phyloP scores from a whole-genome alignment of 2,888 invertebrate genomes.

The Tachystola acroxantha region DNA sequence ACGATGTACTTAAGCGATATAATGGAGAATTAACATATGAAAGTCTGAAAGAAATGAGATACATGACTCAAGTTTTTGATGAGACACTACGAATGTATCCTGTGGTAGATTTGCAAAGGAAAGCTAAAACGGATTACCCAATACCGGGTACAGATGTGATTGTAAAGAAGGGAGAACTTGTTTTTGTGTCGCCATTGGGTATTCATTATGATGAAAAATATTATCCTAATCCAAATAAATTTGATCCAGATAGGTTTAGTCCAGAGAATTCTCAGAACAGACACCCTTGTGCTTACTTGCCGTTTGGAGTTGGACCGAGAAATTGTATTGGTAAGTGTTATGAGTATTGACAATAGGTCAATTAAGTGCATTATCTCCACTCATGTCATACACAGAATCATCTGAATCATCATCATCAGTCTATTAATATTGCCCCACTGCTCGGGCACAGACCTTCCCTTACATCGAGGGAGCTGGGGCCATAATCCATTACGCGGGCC shows the following conservation, averaged over 20 bases:
- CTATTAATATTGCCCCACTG: too few relatives aligned
- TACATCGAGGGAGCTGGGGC: too few relatives aligned
- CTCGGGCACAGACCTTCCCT: too few relatives aligned
- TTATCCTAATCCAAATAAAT: conserved; percentile 30
- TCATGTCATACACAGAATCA: too few relatives aligned
- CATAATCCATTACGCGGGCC: too few relatives aligned
- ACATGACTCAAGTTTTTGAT: conserved; percentile 45
- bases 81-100: conserved; percentile 66
- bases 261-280: conserved; percentile 17
- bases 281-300: conserved; percentile 16
- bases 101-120: conserved; percentile 45
- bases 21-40: conserved; percentile 41
- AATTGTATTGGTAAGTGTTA: conserved; percentile 20
- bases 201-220: conserved; percentile 50
- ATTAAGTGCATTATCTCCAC: too few relatives aligned
- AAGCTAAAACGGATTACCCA: conserved; percentile 35
- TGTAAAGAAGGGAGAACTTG: conserved; percentile 28
- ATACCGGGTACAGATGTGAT: conserved; percentile 37
- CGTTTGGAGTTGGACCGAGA: conserved; percentile 22
- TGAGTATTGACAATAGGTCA: too few relatives aligned
- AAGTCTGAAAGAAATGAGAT: conserved; percentile 38
- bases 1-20: conserved; percentile 29
- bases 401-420: too few relatives aligned
- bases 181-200: conserved; percentile 32
- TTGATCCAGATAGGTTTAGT: conserved; percentile 32